Base-by-base conservation (phyloP, 2,113 vertebrate genomes). In the Thalassarche chlororhynchos region DNA sequence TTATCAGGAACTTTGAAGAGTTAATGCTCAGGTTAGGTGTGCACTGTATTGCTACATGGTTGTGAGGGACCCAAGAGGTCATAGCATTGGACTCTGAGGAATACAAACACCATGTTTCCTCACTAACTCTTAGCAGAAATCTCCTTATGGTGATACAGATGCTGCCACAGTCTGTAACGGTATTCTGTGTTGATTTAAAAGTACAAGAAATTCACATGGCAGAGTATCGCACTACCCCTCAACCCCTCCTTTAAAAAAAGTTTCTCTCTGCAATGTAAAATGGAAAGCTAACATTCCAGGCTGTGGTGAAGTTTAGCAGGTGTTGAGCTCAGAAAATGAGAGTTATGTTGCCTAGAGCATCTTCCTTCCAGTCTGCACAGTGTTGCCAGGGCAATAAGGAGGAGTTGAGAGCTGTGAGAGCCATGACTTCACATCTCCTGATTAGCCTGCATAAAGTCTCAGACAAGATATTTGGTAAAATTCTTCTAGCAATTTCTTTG, bases 21-120 rank as follows among this genome's bases (percentile, higher is more conserved):
- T 49, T 79, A 55, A 44, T 26, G 49, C 66, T 46, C 49, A 20
- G 79, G 7, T 34, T 55, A 42, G 44, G 40, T 20, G 58, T 62
- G 38, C 9, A 2, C 71, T 19, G 34, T 25, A 47, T 9, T n/a
- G 51, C 76, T 55, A 1, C 1, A 0, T 5, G 49, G 31, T 29
- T 64, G 47, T 60, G 62, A 85, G 60, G 47, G 42, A 78, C 38
- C 46, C 42, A 2, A 0, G 12, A 86, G 64, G 51, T 42, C 0
- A 2, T 5, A 69, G 58, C 0, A 0, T 12, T 52, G 74, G 2
- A 25, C 58, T 42, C 64, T 10, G 61, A 80, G 70, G 57, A 54
- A 32, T 5, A n/a, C 5, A 8, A 42, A 49, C 40, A 74, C 38
- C 74, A n/a, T 1, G 5, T 57, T 54, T 89, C 68, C 89, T 84